Conservation (phyloP, 2,113 vertebrate species). For the Lagenorhynchus albirostris region DNA sequence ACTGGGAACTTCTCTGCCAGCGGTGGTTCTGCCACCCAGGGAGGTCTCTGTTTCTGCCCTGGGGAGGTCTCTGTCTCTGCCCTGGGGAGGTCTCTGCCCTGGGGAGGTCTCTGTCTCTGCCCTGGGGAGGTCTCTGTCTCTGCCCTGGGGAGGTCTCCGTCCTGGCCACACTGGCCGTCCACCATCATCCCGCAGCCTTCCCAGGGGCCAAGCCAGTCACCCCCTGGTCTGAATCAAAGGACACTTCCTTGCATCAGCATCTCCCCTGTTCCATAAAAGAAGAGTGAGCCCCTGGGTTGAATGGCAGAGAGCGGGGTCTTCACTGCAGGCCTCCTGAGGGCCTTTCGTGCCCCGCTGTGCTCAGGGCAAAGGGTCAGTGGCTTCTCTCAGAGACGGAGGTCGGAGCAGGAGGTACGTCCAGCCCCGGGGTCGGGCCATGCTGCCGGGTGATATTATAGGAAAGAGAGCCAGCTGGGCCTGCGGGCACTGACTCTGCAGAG, state of each 20-base stretch:
- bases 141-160: not conserved
- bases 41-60: not conserved
- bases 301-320: not conserved
- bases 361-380: not conserved
- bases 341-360: not conserved
- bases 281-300: rapidly evolving
- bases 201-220: not conserved
- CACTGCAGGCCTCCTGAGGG: not conserved
- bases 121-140: no score
- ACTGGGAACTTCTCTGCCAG: not conserved
- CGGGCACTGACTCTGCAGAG: not conserved
- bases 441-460: not conserved
- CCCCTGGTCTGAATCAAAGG: not conserved
- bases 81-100: not conserved
- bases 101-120: not conserved
- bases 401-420: not conserved
- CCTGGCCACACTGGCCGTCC: not conserved
- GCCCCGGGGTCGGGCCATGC: rapidly evolving
- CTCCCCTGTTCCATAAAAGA: not conserved
- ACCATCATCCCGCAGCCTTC: rapidly evolving
- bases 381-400: not conserved
- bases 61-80: not conserved
- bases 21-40: no score
- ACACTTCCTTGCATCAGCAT: not conserved
- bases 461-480: not conserved